Conservation (phyloP, 2,113 vertebrate genomes). For the Arizona elegans region DNA sequence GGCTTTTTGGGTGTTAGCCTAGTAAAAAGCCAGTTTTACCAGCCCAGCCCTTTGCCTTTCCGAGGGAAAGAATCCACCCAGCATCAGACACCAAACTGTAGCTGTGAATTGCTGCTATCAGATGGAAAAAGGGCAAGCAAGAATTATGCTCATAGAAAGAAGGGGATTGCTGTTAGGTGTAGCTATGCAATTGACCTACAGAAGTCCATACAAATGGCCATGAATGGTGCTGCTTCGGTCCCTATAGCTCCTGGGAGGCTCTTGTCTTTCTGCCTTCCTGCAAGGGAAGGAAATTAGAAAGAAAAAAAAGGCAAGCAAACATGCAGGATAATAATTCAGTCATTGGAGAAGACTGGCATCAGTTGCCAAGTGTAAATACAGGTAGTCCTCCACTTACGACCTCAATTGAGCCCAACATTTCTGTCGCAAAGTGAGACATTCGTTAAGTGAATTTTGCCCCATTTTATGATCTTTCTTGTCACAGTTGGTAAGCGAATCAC, state of each 20-base stretch:
- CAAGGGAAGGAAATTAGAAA: background rate
- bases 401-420: no score
- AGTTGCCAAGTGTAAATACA: background rate
- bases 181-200: no score
- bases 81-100: background rate
- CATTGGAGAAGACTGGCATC: background rate
- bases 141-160: background rate
- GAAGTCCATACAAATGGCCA: background rate
- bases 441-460: no score
- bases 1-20: background rate
- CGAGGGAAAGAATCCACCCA: background rate
- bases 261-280: background rate
- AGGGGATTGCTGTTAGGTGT: background rate
- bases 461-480: no score
- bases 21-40: background rate
- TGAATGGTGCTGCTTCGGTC: background rate
- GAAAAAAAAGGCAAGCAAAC: background rate
- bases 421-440: no score
- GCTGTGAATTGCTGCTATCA: background rate
- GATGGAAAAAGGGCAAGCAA: background rate
- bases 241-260: background rate
- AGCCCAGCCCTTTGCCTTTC: background rate
- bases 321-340: background rate
- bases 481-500: no score
- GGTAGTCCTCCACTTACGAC: no score